These are phyloP conservation scores for Rutpela maculata DNA, from an alignment of 2,888 invertebrate species.

Conservation along the genomic window DNA sequence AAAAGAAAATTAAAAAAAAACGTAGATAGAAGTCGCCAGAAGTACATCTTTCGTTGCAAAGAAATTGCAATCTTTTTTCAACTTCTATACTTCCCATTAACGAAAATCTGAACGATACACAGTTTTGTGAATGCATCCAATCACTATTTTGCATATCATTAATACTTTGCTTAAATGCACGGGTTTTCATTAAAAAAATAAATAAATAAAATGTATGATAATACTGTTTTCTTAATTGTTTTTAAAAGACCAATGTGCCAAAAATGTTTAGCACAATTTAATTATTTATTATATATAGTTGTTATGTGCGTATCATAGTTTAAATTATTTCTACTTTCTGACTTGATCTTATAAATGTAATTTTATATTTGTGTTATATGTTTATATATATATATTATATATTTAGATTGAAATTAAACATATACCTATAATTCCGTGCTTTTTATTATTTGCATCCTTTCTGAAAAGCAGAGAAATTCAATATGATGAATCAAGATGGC, in stretches of 20 bases:
- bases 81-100: not conserved
- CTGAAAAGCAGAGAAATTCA: no score
- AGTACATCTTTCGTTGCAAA: no score
- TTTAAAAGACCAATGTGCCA: conserved; percentile 44
- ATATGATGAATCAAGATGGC: no score
- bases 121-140: conserved; percentile 11
- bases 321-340: conserved; percentile 25
- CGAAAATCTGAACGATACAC: conserved; percentile 17
- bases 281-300: conserved; percentile 9
- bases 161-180: conserved; percentile 28
- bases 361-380: conserved; percentile 34
- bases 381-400: conserved; percentile 30
- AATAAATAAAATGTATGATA: not conserved
- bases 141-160: conserved; percentile 38
- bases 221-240: conserved; percentile 30
- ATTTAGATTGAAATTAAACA: conserved; percentile 25
- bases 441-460: not conserved
- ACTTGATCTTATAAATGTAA: conserved; percentile 28
- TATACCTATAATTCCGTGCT: not conserved
- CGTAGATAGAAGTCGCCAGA: no score
- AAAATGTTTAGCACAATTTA: conserved; percentile 36
- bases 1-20: no score
- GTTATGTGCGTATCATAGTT: conserved; percentile 19
- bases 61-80: conserved; percentile 9
- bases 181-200: conserved; percentile 28